phyloP scores from a whole-genome alignment of 2,797 vertebrate genomes.

The Gymnothorax javanicus region DNA sequence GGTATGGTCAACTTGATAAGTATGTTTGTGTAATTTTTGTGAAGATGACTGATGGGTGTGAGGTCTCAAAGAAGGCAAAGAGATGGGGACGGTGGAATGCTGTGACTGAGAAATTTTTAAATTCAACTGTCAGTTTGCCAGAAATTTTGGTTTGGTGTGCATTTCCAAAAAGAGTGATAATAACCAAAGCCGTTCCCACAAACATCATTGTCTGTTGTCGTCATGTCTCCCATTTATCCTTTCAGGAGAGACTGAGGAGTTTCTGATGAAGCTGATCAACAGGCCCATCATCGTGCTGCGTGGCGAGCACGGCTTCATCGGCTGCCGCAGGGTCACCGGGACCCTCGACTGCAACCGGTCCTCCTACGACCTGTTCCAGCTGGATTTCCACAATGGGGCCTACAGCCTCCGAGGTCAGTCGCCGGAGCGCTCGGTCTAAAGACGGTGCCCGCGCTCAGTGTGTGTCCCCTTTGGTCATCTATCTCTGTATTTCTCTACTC shows the following conservation, averaged over 20 bases:
- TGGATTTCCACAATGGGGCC: slow-evolving; percentile 89
- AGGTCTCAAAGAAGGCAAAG: too few species aligned
- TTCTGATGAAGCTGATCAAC: slow-evolving; percentile 98
- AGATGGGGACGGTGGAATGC: too few species aligned
- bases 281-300: slow-evolving; percentile 94
- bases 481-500: not conserved
- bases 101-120: too few species aligned
- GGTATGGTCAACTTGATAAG: too few species aligned
- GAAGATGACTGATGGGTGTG: too few species aligned
- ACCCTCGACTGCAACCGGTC: slow-evolving; percentile 96
- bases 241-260: slow-evolving; percentile 87
- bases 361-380: slow-evolving; percentile 91
- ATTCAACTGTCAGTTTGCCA: too few species aligned
- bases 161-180: too few species aligned
- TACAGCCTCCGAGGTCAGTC: slow-evolving; percentile 91
- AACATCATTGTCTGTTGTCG: too few species aligned
- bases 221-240: not conserved
- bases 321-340: slow-evolving; percentile 93
- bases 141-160: too few species aligned
- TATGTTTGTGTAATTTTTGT: too few species aligned
- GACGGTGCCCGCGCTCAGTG: not conserved
- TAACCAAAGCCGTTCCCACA: too few species aligned
- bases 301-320: slow-evolving; percentile 96
- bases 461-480: not conserved
- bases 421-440: not conserved